Evolutionary conservation across 2,113 vertebrate species (phyloP), one percentile per base, ranked within the genome.

Genomic region (Campylomormyrus tamandua): DNA sequence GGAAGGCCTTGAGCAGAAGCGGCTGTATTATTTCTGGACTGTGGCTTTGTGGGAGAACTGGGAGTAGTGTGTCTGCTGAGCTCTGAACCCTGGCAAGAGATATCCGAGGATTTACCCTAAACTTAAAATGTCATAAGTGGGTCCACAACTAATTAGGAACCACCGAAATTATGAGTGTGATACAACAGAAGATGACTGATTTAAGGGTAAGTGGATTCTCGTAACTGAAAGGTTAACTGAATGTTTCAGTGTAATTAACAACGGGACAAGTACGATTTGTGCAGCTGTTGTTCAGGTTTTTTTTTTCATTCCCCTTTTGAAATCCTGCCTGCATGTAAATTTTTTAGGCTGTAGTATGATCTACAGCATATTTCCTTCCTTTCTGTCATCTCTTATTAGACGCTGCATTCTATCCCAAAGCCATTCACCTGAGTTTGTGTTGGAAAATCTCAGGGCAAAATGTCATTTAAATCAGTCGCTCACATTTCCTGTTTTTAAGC

Each of bases 11-110:
- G 56, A 66, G 24, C 45, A 62, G 70, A 46, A 56, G 24, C 62
- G 13, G 80, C 53, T 87, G 35, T 88, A 89, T 91, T 92, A 91
- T 91, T 92, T 90, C 89, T 91, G 84, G 74, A 52, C 1, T 89
- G 90, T 84, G 90, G 80, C 88, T 90, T 48, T 35, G 87, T 87
- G 86, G 53, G 83, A 86, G 88, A 84, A 49, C 1, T 42, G 85
- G 83, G 83, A 86, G 83, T 27, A 88, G 89, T 35, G 39, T 90
- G 31, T 66, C 46, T 90, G 90, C 87, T 50, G 24, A 56, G 70
- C 87, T 90, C 87, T 56, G 90, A 86, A 86, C 27, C 5, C 46
- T 46, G 89, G 48, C 53, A 45, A 48, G 49, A 24, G 85, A 42
- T 84, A 9, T 66, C 50, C n/a, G 53, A 48, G 35, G 77, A 70